Base-by-base conservation (phyloP, 2,113 vertebrate genomes). In the Cacatua alba region DNA sequence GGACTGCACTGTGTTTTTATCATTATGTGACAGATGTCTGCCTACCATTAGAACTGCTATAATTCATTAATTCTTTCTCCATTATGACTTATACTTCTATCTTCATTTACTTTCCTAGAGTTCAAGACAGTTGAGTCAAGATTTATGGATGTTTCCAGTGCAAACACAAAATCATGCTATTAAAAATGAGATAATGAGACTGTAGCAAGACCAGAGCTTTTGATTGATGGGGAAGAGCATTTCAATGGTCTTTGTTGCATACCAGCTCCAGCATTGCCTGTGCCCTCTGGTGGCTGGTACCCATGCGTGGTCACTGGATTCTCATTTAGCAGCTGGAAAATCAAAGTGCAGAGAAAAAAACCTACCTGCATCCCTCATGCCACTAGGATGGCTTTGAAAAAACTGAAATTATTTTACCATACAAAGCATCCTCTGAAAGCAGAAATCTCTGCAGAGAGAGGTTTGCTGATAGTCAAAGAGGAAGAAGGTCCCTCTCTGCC, bases 211-310 rank as follows among this genome's bases (percentile, higher is more conserved):
- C 25, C 24, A 53, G 60, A 71, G 43, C 41, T 82, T 92, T 59
- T 79, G 44, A 48, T 7, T 26, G 39, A 53, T 46, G 43, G 25
- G 13, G 69, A 44, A 64, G 48, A 78, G 39, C 21, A 10, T 53
- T 72, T 79, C 1, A 0, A 25, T 24, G 28, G 5, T 55, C 85
- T 49, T 43, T 39, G 17, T 5, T 33, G 51, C 19, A 2, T 2
- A 26, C 7, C 74, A 86, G 15, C 69, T 70, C 69, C 51, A 65
- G 70, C 60, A n/a, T n/a, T 48, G 79, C 39, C 49, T 92, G 26
- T 55, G 65, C 70, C 86, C 82, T 84, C 92, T 94, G 77, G 70
- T 86, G 95, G 94, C 48, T 68, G 59, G 39, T 60, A 71, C 43
- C 41, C 64, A 24, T 5, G 6, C 24, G 33, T n/a, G 33, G 48